Base-by-base conservation (phyloP, 2,797 vertebrate species). In the Sandelia bainsii region DNA sequence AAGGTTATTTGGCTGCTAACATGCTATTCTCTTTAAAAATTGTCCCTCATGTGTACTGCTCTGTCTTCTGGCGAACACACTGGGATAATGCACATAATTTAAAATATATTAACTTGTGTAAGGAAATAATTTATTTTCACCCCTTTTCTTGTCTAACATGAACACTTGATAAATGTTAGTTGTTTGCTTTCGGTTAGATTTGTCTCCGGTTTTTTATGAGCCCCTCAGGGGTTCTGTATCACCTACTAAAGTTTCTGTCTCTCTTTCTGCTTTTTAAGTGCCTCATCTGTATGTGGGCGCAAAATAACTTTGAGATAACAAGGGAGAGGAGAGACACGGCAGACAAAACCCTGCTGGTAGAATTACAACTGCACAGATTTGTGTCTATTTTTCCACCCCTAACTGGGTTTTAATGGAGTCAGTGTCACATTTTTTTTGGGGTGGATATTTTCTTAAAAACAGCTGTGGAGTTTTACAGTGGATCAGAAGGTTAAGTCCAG, bases 241-340 rank as follows among this genome's bases (percentile, higher is more conserved):
- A 57, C 65, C 72, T 45, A 11, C 64, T 77, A 56, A 56, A 62
- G 27, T 69, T 83, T 67, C 39, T 20, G 14, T 39, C n/a, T 80
- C 54, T 69, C 56, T 58, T 71, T 75, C 23, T 40, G 54, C 59
- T 51, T 67, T 52, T 80, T 61, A 69, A 74, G 77, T 59, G 57
- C 72, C 59, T 75, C 61, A 48, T 80, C 46, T 75, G 54, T 57
- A 53, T 54, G 81, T 82, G 68, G 79, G 62, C 9, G 42, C n/a
- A 25, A 73, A 79, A 86, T 76, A 68, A 79, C 67, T 80, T 79
- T 45, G 44, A 72, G 61, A 79, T 79, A 85, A 86, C 79, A 80
- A 86, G 77, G 66, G 57, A 52, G 69, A 61, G 60, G 49, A 80
- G 61, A 81, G 49, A 54, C 49, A 23, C 50, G 48, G 58, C 34